Evolutionary conservation across 2,797 vertebrate species (phyloP), one percentile per base, ranked within the genome.

Genomic region (Alfaro cultratus): DNA sequence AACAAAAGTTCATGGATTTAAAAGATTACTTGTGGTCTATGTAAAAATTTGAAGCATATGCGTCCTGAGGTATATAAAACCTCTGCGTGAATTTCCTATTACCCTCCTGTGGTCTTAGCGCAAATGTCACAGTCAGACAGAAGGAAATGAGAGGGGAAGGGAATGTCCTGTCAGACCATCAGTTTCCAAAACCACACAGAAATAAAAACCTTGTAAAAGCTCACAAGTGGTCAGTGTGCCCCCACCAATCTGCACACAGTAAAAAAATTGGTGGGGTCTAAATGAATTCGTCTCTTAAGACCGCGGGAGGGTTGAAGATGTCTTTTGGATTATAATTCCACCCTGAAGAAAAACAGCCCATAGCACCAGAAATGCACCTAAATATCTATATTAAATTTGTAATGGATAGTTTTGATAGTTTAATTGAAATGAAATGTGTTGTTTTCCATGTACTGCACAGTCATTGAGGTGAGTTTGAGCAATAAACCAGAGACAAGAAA

Each of bases 381-480:
- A 67, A 67, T 23, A 67, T 39, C 18, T 21, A 67, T 21, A 67
- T 23, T 21, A 39, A 39, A 2, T 39, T 21, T 23, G 9, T 23
- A 67, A 9, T 67, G 23, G 21, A 41, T 41, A 41, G 18, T 68
- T 39, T 68, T 26, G 23, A 21, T 10, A 11, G 8, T 68, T 13
- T 68, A 68, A 13, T 41, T 41, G 0, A 11, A 41, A 39, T 39
- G 4, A 41, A 12, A 26, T 41, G 64, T 41, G 36, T 68, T 41
- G 36, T 41, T 26, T 68, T 41, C 36, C 36, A 23, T 41, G 21
- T 12, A 26, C 36, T 68, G 64, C 10, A 68, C 36, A 68, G 73
- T 89, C 78, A 71, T 80, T 60, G 49, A 89, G 91, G 83, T 87
- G 73, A 89, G 91, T 88, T 92, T 92, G 93, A 91, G 93, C 94